phyloP scores from a whole-genome alignment of 2,888 invertebrate genomes.

The Chaitophorus viminalis region DNA sequence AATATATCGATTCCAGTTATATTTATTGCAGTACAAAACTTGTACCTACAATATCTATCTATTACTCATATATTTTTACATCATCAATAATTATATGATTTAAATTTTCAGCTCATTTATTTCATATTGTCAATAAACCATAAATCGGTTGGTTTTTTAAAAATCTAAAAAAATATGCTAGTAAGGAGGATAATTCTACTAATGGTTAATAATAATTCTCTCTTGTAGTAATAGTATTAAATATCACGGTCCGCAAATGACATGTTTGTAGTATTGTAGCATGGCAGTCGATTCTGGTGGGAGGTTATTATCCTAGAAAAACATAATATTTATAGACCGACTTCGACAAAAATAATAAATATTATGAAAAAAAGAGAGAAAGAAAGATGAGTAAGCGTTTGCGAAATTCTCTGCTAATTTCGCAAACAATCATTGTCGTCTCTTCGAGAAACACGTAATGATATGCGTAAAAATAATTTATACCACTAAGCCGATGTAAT shows the following conservation, averaged over 20 bases:
- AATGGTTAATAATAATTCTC: background rate
- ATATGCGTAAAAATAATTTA: too few relatives aligned
- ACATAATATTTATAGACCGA: constrained; percentile 30
- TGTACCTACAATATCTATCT: too few relatives aligned
- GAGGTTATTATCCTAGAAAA: background rate
- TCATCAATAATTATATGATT: too few relatives aligned
- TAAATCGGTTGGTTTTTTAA: too few relatives aligned
- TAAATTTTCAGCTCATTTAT: too few relatives aligned
- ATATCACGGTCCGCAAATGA: background rate
- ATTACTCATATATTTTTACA: too few relatives aligned
- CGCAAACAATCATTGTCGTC: background rate
- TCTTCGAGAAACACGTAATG: background rate
- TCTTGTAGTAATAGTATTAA: background rate
- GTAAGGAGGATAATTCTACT: background rate
- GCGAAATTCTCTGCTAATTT: background rate
- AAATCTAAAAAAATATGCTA: too few relatives aligned
- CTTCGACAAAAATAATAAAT: background rate
- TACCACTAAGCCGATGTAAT: too few relatives aligned
- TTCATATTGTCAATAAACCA: too few relatives aligned
- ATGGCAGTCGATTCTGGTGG: background rate
- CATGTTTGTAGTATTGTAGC: too few relatives aligned
- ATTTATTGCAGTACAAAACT: too few relatives aligned
- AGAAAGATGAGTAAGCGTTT: constrained; percentile 11
- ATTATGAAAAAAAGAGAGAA: background rate
- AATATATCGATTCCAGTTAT: too few relatives aligned